Evolutionary conservation across 2,888 invertebrate genomes (phyloP).

Genomic region (Mactromeris polynyma): DNA sequence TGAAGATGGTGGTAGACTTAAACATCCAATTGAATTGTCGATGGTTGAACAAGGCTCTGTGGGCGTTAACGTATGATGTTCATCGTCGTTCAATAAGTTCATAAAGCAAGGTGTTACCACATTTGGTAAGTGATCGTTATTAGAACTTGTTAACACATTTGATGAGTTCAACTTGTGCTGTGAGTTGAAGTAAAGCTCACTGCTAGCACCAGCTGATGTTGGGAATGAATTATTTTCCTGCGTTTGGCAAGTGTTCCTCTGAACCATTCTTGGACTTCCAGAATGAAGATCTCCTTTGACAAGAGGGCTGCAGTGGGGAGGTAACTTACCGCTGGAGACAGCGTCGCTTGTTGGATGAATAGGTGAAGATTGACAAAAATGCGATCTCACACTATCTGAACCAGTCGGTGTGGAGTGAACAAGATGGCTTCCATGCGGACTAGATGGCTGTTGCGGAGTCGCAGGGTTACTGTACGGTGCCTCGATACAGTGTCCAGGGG

Average conservation of each 20-base stretch:
- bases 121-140: neutral
- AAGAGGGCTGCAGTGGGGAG: slow-evolving; percentile 55
- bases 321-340: neutral
- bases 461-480: slow-evolving; percentile 33
- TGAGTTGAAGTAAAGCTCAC: slow-evolving; percentile 46
- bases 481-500: neutral
- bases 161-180: neutral
- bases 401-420: slow-evolving; percentile 42
- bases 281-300: slow-evolving; percentile 55
- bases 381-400: slow-evolving; percentile 20
- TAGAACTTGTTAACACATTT: neutral
- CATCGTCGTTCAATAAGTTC: slow-evolving; percentile 12
- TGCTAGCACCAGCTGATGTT: slow-evolving; percentile 13
- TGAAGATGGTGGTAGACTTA: slow-evolving; percentile 55
- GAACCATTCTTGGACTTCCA: slow-evolving; percentile 49
- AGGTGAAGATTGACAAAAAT: slow-evolving; percentile 29
- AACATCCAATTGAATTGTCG: slow-evolving; percentile 63
- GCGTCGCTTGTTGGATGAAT: slow-evolving; percentile 8
- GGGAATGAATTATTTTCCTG: neutral
- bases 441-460: slow-evolving; percentile 28
- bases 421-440: neutral
- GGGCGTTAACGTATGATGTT: neutral
- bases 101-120: neutral
- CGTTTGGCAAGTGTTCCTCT: slow-evolving; percentile 24
- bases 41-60: slow-evolving; percentile 52